These are phyloP conservation scores for Acronicta alni DNA, from an alignment of 2,888 invertebrate genomes.

Conservation along the genomic window DNA sequence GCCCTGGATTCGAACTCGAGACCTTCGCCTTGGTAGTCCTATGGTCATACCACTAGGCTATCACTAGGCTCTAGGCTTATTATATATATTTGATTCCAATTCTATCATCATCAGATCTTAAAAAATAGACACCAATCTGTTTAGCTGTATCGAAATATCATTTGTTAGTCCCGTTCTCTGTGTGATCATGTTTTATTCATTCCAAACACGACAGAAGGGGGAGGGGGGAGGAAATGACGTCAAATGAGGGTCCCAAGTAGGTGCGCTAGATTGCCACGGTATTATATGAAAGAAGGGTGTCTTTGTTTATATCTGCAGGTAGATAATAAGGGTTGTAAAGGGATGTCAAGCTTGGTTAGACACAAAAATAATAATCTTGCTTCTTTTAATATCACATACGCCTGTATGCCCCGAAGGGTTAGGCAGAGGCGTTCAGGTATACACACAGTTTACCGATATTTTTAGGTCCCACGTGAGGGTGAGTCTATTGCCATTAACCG, in stretches of 20 bases:
- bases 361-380: no score
- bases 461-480: no score
- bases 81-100: not conserved
- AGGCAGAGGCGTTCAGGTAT: no score
- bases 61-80: no score
- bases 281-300: conserved; percentile 34
- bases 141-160: conserved; percentile 44
- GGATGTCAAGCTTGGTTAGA: no score
- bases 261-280: conserved; percentile 43
- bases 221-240: conserved; percentile 31
- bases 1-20: no score
- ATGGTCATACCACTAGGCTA: no score
- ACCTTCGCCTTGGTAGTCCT: no score
- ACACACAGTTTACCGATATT: no score
- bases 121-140: conserved; percentile 3
- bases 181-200: conserved; percentile 52
- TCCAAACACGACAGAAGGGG: conserved; percentile 17
- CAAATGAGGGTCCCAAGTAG: conserved; percentile 44
- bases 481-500: no score
- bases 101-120: not conserved
- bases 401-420: no score
- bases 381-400: no score
- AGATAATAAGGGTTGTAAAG: not conserved
- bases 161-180: conserved; percentile 29
- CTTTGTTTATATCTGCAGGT: conserved; percentile 24